These are phyloP conservation scores for Ichneumoninae sp. DNA, from an alignment of 2,888 invertebrate genomes.

Conservation along the genomic window DNA sequence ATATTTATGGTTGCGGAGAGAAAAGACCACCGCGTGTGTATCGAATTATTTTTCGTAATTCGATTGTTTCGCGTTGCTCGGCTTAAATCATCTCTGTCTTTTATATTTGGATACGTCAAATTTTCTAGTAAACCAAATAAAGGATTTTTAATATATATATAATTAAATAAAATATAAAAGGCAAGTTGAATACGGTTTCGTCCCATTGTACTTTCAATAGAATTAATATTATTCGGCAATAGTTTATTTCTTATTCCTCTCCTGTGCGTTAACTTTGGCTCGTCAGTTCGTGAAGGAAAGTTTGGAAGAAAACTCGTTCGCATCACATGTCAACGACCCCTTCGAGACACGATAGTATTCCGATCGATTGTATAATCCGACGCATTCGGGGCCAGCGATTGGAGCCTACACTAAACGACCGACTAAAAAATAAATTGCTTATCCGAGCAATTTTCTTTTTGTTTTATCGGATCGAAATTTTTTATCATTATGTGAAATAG, in stretches of 20 bases:
- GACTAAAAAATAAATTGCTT: conserved; percentile 22
- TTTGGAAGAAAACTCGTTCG: conserved; percentile 14
- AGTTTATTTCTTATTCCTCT: conserved; percentile 37
- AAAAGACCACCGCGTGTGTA: neutral
- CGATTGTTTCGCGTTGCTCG: conserved; percentile 59
- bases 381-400: neutral
- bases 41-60: conserved; percentile 32
- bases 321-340: conserved; percentile 47
- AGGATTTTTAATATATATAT: conserved; percentile 18
- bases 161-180: conserved; percentile 55
- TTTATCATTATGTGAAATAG: neutral
- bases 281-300: conserved; percentile 21
- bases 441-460: conserved; percentile 5
- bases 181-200: conserved; percentile 46
- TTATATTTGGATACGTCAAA: conserved; percentile 59
- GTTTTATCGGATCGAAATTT: conserved; percentile 28
- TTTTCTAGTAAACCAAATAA: conserved; percentile 62
- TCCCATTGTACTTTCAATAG: neutral
- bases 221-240: neutral
- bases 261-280: conserved; percentile 16
- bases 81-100: conserved; percentile 11
- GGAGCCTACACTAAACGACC: neutral
- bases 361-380: conserved; percentile 24
- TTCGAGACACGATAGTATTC: neutral
- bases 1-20: neutral